Conservation (phyloP, 2,888 invertebrate species). For the Ryuthela nishihirai region DNA sequence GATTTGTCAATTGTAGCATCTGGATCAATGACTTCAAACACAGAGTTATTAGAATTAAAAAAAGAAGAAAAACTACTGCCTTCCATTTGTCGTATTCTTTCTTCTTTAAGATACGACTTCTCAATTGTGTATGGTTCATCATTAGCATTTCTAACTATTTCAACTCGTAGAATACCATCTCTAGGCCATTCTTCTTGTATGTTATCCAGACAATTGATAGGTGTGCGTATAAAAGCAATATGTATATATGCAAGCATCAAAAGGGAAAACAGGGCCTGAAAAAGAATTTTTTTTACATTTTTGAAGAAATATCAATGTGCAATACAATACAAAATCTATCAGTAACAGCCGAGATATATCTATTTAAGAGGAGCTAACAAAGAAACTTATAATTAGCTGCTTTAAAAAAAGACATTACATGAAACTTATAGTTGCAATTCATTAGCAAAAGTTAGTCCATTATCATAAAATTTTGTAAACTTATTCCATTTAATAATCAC, state of each 20-base stretch:
- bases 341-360: too few species aligned
- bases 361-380: too few species aligned
- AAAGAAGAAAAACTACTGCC: not conserved
- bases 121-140: not conserved
- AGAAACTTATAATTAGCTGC: too few species aligned
- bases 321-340: too few species aligned
- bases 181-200: conserved; percentile 88
- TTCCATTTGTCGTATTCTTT: not conserved
- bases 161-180: conserved; percentile 91
- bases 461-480: too few species aligned
- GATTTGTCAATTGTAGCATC: not conserved
- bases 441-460: too few species aligned
- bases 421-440: too few species aligned
- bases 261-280: conserved; percentile 57
- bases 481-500: too few species aligned
- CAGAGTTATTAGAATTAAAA: not conserved
- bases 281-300: too few species aligned
- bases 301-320: too few species aligned
- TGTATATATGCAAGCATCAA: conserved; percentile 93
- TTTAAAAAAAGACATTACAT: too few species aligned
- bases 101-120: not conserved
- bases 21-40: not conserved
- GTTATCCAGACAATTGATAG: conserved; percentile 87
- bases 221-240: conserved; percentile 84
- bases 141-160: conserved; percentile 52